phyloP scores from a whole-genome alignment of 2,888 invertebrate species.

The Pseudococcus jackbeardsleyi region DNA sequence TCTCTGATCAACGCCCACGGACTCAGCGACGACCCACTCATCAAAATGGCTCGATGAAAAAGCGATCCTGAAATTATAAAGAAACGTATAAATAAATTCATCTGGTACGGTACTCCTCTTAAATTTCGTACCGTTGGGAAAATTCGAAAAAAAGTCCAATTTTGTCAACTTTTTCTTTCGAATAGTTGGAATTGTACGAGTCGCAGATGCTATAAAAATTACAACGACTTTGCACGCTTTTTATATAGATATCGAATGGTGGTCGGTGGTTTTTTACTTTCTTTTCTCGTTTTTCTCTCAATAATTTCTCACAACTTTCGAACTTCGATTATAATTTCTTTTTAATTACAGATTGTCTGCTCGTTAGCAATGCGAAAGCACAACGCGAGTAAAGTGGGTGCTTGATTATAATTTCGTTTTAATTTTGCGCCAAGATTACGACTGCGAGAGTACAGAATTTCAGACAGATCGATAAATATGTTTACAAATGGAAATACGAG shows the following conservation, averaged over 20 bases:
- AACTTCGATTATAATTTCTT: slow-evolving; percentile 23
- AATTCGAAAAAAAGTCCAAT: slow-evolving; percentile 5
- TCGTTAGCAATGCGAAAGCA: slow-evolving; percentile 19
- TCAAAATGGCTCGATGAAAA: slow-evolving; percentile 89
- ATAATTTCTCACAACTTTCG: slow-evolving; percentile 6
- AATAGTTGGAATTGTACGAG: background rate
- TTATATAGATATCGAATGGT: background rate
- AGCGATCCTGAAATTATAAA: slow-evolving; percentile 78
- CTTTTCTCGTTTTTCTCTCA: background rate
- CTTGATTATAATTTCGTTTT: slow-evolving; percentile 20
- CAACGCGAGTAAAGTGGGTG: slow-evolving; percentile 6
- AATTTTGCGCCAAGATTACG: background rate
- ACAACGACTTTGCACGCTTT: slow-evolving; percentile 5
- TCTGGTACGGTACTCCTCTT: background rate
- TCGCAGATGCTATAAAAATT: slow-evolving; percentile 8
- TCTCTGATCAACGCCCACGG: slow-evolving; percentile 89
- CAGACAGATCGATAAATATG: slow-evolving; percentile 5
- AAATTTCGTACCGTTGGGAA: background rate
- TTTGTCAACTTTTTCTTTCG: background rate
- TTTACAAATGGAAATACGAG: background rate
- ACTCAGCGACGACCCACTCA: slow-evolving; percentile 92
- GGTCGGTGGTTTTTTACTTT: background rate
- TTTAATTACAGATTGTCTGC: slow-evolving; percentile 21
- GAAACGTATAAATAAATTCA: background rate
- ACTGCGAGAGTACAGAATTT: background rate